A percentile compares a stretch with the other conserved stretches of the same genome.
These are phyloP conservation scores for Sylvia atricapilla DNA, from an alignment of 2,113 vertebrate genomes.

Conservation along the genomic window DNA sequence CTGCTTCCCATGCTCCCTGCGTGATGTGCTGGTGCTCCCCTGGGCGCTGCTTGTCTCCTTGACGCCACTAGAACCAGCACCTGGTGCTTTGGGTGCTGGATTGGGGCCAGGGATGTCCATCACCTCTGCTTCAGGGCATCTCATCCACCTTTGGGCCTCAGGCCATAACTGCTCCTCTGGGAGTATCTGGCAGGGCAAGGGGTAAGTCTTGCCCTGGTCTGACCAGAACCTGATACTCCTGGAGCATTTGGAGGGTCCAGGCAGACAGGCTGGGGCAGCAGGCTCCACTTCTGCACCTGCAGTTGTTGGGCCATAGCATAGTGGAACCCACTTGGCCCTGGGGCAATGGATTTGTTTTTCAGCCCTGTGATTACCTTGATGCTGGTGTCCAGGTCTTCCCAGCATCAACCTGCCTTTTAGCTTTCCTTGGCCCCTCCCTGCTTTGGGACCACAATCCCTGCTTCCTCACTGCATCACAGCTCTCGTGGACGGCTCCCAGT, in stretches of 20 bases:
- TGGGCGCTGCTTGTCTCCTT: background rate
- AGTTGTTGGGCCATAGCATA: background rate
- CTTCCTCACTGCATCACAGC: background rate
- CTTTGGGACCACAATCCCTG: background rate
- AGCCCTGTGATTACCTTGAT: background rate
- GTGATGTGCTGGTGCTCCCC: background rate
- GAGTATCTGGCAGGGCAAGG: background rate
- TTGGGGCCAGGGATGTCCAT: background rate
- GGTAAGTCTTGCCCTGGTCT: background rate
- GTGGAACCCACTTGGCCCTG: background rate
- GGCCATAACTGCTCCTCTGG: background rate
- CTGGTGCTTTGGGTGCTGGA: background rate
- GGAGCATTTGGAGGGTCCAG: background rate
- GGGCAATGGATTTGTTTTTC: background rate
- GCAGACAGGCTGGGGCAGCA: background rate
- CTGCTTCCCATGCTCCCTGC: fast-evolving
- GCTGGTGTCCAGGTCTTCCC: background rate
- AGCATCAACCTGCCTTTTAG: background rate
- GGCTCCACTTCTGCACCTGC: background rate
- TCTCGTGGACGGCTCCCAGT: background rate
- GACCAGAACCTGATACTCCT: background rate
- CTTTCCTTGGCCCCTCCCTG: background rate
- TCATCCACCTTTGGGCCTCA: background rate
- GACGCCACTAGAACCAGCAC: background rate
- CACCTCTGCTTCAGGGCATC: background rate